Conservation (phyloP, 2,113 vertebrate genomes). For the Larimichthys crocea region DNA sequence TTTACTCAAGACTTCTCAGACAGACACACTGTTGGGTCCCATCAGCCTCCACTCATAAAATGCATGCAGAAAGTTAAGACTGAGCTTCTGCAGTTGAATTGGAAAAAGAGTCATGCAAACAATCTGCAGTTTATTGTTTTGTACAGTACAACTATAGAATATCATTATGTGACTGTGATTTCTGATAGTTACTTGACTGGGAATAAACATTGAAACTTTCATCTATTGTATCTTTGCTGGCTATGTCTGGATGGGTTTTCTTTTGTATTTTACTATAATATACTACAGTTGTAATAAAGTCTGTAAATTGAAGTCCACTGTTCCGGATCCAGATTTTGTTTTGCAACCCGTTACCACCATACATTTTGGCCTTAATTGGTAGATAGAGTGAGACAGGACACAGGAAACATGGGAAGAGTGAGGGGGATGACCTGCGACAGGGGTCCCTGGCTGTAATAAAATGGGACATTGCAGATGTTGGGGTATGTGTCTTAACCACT, state of each 20-base stretch:
- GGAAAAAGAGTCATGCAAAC: not conserved
- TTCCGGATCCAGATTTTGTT: not conserved
- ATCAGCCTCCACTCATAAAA: not conserved
- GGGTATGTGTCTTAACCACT: not conserved
- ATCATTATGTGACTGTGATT: no score
- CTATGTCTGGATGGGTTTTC: not conserved
- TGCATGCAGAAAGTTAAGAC: not conserved
- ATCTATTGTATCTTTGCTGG: not conserved
- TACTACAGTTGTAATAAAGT: not conserved
- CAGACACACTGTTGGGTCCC: not conserved
- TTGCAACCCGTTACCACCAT: no score
- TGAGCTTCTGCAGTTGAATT: not conserved
- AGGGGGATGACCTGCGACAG: not conserved
- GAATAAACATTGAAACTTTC: no score
- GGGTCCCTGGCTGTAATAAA: no score
- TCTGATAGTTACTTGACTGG: no score
- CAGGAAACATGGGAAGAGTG: not conserved
- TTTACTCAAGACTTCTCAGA: conserved; percentile 31
- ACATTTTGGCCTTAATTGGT: not conserved
- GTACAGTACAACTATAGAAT: no score
- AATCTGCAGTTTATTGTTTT: no score
- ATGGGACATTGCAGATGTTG: not conserved
- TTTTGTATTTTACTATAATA: not conserved
- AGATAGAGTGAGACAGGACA: not conserved
- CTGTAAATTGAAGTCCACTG: not conserved